These are phyloP conservation scores for Ectemnius lituratus DNA, from an alignment of 2,888 invertebrate species.

Conservation along the genomic window DNA sequence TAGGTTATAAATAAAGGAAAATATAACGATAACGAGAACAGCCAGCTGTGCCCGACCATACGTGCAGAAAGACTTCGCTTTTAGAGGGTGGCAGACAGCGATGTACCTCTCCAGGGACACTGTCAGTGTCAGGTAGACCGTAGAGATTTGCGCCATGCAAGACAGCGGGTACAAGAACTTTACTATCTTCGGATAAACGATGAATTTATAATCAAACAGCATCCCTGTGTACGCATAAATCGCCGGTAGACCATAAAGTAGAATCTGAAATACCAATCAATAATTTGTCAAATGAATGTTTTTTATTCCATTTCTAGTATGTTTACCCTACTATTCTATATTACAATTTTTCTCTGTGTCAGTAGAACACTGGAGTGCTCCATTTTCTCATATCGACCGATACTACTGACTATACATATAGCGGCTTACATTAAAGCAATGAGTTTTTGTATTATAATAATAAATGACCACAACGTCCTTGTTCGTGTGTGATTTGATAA, in stretches of 20 bases:
- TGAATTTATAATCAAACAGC: constrained; percentile 88
- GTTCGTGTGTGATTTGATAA: too few species aligned
- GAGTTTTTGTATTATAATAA: too few species aligned
- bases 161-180: constrained; percentile 90
- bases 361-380: too few species aligned
- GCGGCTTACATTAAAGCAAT: too few species aligned
- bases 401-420: too few species aligned
- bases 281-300: neutral
- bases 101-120: constrained; percentile 97
- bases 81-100: constrained; percentile 93
- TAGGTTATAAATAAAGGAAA: constrained; percentile 91
- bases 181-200: constrained; percentile 89
- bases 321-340: too few species aligned
- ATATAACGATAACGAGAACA: constrained; percentile 88
- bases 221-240: constrained; percentile 90
- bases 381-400: too few species aligned
- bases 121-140: constrained; percentile 93
- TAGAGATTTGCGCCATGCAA: constrained; percentile 93
- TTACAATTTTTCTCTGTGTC: too few species aligned
- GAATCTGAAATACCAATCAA: constrained; percentile 63
- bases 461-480: too few species aligned
- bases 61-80: constrained; percentile 93
- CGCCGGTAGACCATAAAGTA: constrained; percentile 92
- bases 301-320: too few species aligned
- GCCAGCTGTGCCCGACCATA: constrained; percentile 91